Evolutionary conservation across 2,113 vertebrate species (phyloP), one percentile per base, ranked within the genome.

Genomic region (Phalacrocorax aristotelis): DNA sequence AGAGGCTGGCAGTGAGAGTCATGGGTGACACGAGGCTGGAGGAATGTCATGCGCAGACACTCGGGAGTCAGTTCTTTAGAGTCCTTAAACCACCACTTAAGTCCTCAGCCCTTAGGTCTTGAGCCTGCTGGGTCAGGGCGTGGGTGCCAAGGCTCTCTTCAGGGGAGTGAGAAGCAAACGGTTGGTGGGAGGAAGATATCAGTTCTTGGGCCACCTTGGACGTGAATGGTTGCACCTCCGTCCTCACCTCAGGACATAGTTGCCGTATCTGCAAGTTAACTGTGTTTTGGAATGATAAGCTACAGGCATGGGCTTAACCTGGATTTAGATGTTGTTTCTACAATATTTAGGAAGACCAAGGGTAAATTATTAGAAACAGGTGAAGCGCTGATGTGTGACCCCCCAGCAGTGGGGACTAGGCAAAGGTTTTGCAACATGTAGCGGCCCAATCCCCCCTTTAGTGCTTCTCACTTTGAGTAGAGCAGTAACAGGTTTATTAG

Each of bases 181-280:
- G 21, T 9, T 0, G 11, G 8, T 13, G 15, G 40, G 15, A n/a
- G 40, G 32, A 19, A 74, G 9, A 25, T 68, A 2, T 13, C 2
- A 8, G 51, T 13, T 78, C 68, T 62, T 52, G 42, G 79, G 70
- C 51, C 25, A 13, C 36, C 46, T 86, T 23, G 3, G 12, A 8
- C 1, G 3, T 0, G 7, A 20, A 21, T 7, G 44, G 52, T 46
- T 51, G 49, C 46, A 30, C 19, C 65, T 74, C 83, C 44, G 36
- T 15, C 86, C 72, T 16, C 54, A 11, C 17, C 58, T 46, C n/a
- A 13, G 65, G 44, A 46, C 36, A n/a, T 19, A 30, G 72, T 7
- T 60, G 44, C 27, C 38, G 10, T 11, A 29, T 29, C 51, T 90
- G 46, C 55, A 26, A 12, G 42, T 9, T 48, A 44, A 3, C 9